A percentile compares a stretch with the other conserved stretches of the same genome.
Conservation (phyloP, 2,113 vertebrate genomes). For the Nanorana parkeri region DNA sequence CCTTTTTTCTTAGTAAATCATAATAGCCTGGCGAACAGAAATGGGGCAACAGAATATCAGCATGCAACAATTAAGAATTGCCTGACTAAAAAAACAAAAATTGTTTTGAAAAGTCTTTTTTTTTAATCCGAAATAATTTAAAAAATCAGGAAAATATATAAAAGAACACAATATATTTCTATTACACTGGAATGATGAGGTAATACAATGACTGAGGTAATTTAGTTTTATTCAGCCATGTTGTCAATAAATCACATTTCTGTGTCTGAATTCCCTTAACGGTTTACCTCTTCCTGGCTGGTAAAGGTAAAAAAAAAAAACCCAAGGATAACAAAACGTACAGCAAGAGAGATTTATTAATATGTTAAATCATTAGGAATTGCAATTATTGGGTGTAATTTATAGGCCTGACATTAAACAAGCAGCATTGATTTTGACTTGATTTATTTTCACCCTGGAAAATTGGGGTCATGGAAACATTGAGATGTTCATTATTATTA, state of each 20-base stretch:
- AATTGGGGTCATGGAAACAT: background rate
- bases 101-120: no score
- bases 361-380: slow-evolving; percentile 16
- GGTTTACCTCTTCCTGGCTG: slow-evolving; percentile 1
- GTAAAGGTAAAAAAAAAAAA: background rate
- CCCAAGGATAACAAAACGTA: no score
- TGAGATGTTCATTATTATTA: no score
- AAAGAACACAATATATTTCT: background rate
- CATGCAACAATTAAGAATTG: no score
- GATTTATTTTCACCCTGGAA: background rate
- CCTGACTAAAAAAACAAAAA: no score
- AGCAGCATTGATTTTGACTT: slow-evolving; percentile 23
- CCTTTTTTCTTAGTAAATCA: background rate
- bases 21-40: no score
- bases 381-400: slow-evolving; percentile 21
- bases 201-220: slow-evolving; percentile 37
- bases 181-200: background rate
- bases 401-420: background rate
- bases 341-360: background rate
- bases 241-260: slow-evolving; percentile 34
- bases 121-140: no score
- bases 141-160: no score
- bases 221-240: slow-evolving; percentile 39
- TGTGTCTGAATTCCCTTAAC: background rate
- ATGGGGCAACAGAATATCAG: no score